These are phyloP conservation scores for Pogonus chalceus DNA, from an alignment of 1,140 invertebrate genomes.

Conservation along the genomic window DNA sequence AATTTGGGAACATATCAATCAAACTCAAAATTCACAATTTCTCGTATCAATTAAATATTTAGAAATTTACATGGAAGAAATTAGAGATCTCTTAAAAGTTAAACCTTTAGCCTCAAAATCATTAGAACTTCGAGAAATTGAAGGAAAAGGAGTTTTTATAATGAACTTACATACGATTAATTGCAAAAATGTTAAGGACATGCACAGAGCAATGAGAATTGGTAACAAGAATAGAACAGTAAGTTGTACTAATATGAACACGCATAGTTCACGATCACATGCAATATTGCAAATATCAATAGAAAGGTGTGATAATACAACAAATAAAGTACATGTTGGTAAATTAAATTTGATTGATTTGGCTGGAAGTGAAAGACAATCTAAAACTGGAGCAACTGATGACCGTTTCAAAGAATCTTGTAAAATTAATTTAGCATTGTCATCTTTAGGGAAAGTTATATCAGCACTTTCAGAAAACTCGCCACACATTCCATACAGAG, in stretches of 20 bases:
- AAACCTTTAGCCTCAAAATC: slow-evolving; percentile 63
- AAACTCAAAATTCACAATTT: slow-evolving; percentile 79
- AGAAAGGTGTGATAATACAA: slow-evolving; percentile 80
- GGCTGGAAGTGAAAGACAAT: slow-evolving; percentile 80
- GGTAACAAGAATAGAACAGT: slow-evolving; percentile 79
- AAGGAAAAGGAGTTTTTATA: slow-evolving; percentile 58
- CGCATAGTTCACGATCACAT: slow-evolving; percentile 92
- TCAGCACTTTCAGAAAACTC: slow-evolving; percentile 85
- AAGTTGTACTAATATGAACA: slow-evolving; percentile 95
- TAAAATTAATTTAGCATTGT: slow-evolving; percentile 85
- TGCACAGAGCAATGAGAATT: slow-evolving; percentile 40
- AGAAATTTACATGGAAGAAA: slow-evolving; percentile 92
- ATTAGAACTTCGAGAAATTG: slow-evolving; percentile 58
- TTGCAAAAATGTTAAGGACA: slow-evolving; percentile 20
- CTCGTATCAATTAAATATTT: slow-evolving; percentile 86
- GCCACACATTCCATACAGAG: slow-evolving; percentile 83
- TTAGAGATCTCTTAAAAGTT: slow-evolving; percentile 76
- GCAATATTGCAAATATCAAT: slow-evolving; percentile 98
- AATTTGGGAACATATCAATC: slow-evolving; percentile 84
- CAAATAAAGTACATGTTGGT: slow-evolving; percentile 57
- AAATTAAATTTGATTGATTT: slow-evolving; percentile 66
- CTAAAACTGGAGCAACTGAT: slow-evolving; percentile 79
- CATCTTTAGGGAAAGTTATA: slow-evolving; percentile 88
- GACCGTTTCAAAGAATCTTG: slow-evolving; percentile 80
- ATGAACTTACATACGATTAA: slow-evolving; percentile 7